Evolutionary conservation across 2,888 invertebrate species (phyloP).

Genomic region (Sinohyriopsis cumingii): DNA sequence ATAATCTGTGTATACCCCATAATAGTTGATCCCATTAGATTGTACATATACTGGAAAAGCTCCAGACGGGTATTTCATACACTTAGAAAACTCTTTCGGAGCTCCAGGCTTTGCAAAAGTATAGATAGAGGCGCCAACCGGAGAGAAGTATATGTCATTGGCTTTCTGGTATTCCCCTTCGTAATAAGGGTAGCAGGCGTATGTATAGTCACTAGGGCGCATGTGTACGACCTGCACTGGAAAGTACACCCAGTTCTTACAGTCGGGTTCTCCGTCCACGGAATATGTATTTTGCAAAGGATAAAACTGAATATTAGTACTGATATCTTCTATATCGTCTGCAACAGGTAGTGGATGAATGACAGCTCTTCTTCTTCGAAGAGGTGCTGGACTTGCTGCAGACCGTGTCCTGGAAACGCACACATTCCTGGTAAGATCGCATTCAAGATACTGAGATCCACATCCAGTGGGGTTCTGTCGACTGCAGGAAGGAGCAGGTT

Average conservation of each 20-base stretch:
- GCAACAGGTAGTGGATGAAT: neutral
- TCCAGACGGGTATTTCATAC: constrained; percentile 22
- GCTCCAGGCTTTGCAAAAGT: no score
- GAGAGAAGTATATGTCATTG: no score
- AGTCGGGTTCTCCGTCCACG: constrained; percentile 31
- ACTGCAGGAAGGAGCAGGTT: constrained; percentile 30
- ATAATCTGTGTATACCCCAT: constrained; percentile 41
- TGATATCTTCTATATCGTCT: constrained; percentile 4
- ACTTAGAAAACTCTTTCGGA: constrained; percentile 15
- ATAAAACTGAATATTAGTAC: neutral
- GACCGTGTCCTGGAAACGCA: neutral
- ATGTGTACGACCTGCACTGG: constrained; percentile 37
- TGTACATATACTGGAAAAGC: constrained; percentile 32
- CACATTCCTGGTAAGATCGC: neutral
- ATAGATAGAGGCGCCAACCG: no score
- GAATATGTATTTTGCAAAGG: constrained; percentile 37
- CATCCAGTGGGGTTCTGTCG: constrained; percentile 18
- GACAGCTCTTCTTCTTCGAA: no score
- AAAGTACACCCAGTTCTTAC: constrained; percentile 36
- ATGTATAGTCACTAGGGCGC: constrained; percentile 11
- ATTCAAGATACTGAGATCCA: constrained; percentile 21
- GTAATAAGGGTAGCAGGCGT: no score
- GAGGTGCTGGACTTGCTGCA: neutral
- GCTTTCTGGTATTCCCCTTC: no score
- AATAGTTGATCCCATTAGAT: constrained; percentile 38